These are phyloP conservation scores for Zhengitettix transpicula DNA, from an alignment of 2,888 invertebrate genomes.

Conservation along the genomic window DNA sequence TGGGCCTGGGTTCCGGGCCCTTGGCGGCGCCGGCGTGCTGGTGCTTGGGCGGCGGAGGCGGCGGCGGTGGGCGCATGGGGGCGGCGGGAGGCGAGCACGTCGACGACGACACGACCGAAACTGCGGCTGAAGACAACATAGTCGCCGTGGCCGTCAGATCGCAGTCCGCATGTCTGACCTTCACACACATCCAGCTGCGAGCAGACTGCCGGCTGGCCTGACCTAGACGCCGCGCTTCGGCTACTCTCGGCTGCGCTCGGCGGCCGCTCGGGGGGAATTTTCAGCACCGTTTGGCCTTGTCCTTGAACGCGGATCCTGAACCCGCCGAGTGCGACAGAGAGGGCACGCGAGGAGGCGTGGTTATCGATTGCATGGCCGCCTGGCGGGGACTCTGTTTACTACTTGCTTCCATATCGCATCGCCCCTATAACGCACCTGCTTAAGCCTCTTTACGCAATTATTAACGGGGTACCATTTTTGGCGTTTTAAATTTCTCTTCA, in stretches of 20 bases:
- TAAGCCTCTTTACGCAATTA: too few species aligned
- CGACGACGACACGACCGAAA: conserved; percentile 18
- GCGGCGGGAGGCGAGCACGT: conserved; percentile 42
- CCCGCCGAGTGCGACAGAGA: conserved; percentile 17
- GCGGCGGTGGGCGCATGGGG: conserved; percentile 40
- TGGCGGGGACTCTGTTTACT: too few species aligned
- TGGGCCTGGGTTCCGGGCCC: neutral
- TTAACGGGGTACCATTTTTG: too few species aligned
- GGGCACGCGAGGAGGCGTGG: conserved; percentile 1
- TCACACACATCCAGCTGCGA: conserved; percentile 2
- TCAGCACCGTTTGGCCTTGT: conserved; percentile 13
- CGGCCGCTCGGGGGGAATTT: conserved; percentile 7
- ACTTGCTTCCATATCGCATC: too few species aligned
- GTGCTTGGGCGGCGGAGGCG: conserved; percentile 32
- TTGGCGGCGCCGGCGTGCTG: neutral
- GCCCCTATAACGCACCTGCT: too few species aligned
- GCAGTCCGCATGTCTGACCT: conserved; percentile 5
- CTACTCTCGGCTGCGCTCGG: neutral
- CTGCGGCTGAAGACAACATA: conserved; percentile 28
- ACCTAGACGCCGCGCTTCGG: conserved; percentile 4
- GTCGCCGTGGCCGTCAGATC: conserved; percentile 13
- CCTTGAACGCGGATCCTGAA: conserved; percentile 29
- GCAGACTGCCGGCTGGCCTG: conserved; percentile 1
- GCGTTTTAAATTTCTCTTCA: too few species aligned
- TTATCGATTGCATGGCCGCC: too few species aligned